These are phyloP conservation scores for Drosophila seguyi DNA, from an alignment of 1,140 invertebrate genomes.

Conservation along the genomic window DNA sequence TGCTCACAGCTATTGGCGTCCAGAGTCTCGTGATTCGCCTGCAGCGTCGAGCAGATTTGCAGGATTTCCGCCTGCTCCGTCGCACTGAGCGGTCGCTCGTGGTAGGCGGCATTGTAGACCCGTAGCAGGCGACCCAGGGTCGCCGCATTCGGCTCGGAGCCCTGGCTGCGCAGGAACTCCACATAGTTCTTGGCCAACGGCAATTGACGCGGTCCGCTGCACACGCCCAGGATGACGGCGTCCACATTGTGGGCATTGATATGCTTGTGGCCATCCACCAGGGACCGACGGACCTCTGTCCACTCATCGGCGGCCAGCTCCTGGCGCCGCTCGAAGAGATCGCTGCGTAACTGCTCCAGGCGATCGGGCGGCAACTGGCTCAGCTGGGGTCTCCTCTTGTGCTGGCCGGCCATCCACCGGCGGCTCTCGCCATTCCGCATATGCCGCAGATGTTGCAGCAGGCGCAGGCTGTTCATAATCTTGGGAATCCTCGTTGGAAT, in stretches of 20 bases:
- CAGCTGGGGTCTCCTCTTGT: slow-evolving; percentile 51
- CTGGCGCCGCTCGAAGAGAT: slow-evolving; percentile 42
- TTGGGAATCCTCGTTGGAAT: neutral
- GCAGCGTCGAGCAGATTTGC: slow-evolving; percentile 86
- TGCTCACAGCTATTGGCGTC: slow-evolving; percentile 87
- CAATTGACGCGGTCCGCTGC: slow-evolving; percentile 83
- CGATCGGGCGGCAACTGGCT: slow-evolving; percentile 48
- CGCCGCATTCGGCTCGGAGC: slow-evolving; percentile 86
- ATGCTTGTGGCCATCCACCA: slow-evolving; percentile 57
- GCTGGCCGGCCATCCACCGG: slow-evolving; percentile 43
- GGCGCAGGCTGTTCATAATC: slow-evolving; percentile 57
- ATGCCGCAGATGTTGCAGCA: slow-evolving; percentile 33
- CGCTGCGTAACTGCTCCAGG: slow-evolving; percentile 53
- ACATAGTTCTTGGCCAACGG: slow-evolving; percentile 87
- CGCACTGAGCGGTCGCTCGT: slow-evolving; percentile 81
- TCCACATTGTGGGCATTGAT: slow-evolving; percentile 87
- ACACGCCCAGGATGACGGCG: slow-evolving; percentile 86
- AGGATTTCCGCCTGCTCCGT: slow-evolving; percentile 87
- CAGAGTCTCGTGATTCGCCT: slow-evolving; percentile 86
- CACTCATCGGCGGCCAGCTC: slow-evolving; percentile 57
- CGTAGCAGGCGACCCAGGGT: slow-evolving; percentile 86
- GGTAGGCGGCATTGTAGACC: slow-evolving; percentile 85
- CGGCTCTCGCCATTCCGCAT: neutral
- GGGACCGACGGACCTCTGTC: slow-evolving; percentile 42
- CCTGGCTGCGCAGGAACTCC: slow-evolving; percentile 86